Evolutionary conservation across 2,888 invertebrate genomes (phyloP).

Genomic region (Lacanobia wlatinum): DNA sequence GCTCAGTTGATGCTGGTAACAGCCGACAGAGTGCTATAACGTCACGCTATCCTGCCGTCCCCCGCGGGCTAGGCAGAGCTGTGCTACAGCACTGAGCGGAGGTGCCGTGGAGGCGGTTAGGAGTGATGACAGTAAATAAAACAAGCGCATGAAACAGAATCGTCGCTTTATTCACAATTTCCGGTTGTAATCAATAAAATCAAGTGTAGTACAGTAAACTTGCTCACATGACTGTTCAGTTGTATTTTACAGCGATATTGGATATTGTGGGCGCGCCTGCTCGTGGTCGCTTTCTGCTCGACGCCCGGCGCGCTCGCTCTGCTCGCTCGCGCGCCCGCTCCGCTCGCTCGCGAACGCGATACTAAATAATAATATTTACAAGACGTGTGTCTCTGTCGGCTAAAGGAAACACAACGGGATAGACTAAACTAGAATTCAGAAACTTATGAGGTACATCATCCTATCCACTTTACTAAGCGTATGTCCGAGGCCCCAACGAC

Average conservation of each 20-base stretch:
- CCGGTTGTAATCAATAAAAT: conserved; percentile 88
- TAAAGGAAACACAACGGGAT: conserved; percentile 72
- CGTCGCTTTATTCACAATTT: conserved; percentile 89
- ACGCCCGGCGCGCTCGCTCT: conserved; percentile 15
- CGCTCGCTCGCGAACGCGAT: conserved; percentile 52
- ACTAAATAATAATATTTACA: conserved; percentile 84
- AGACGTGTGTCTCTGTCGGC: conserved; percentile 69
- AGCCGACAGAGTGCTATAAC: too few species aligned
- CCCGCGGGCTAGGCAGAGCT: too few species aligned
- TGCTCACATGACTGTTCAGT: conserved; percentile 86
- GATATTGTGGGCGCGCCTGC: conserved; percentile 68
- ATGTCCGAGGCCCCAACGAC: conserved; percentile 85
- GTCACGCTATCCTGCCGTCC: too few species aligned
- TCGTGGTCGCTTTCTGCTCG: conserved; percentile 15
- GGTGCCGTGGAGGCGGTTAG: too few species aligned
- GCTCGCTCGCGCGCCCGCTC: conserved; percentile 9
- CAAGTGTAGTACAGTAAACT: conserved; percentile 84
- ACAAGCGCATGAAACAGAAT: conserved; percentile 87
- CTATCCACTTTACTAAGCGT: conserved; percentile 90
- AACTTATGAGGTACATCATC: conserved; percentile 87
- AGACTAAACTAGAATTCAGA: conserved; percentile 81
- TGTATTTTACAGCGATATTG: conserved; percentile 87
- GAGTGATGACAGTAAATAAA: conserved; percentile 76
- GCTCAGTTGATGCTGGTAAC: too few species aligned
- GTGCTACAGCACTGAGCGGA: too few species aligned